Base-by-base conservation (phyloP, 1,140 invertebrate genomes). In the Thalassaphorura encarpata region DNA sequence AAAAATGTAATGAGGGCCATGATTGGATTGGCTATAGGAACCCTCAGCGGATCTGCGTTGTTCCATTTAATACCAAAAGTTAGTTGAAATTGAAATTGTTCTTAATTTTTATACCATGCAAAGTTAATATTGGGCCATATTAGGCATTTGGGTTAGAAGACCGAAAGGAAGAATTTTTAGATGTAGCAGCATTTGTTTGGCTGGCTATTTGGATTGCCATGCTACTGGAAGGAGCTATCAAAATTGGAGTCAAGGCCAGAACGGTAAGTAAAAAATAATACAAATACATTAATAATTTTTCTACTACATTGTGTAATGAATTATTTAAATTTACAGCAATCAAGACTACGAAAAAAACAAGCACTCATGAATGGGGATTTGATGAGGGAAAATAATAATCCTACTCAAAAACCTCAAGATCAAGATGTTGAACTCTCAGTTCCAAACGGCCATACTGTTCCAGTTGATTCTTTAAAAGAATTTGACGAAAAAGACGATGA, bases 41-140 rank as follows among this genome's bases (percentile, higher is more conserved):
- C 78, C 42, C 69, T 84, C 21, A 74, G 75, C 21, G 78, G 78
- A 5, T 81, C 77, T 51, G 76, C 78, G 2, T 67, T 82, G 18
- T 78, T 84, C 56, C 78, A 83, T 61, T 72, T 83, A 6, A 75
- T 84, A 21, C 81, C 82, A 6, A 77, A 82, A 70, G 80, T 73
- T 58, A 46, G 51, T 1, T 18, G 28, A 19, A 31, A 33, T 11
- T n/a, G 13, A 11, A 11, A 8, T 54, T 45, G 21, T 28, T 23
- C n/a, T 28, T 53, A 3, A 2, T 42, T 47, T 16, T 29, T 16
- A n/a, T 13, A 40, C n/a, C 1, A 40, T 40, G 19, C 27, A 28
- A 29, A n/a, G n/a, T n/a, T n/a, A n/a, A n/a, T n/a, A n/a, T n/a
- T n/a, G n/a, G n/a, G n/a, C n/a, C n/a, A n/a, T n/a, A n/a, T n/a